Base-by-base conservation (phyloP, 1,140 invertebrate genomes). In the Dysdera silvatica region DNA sequence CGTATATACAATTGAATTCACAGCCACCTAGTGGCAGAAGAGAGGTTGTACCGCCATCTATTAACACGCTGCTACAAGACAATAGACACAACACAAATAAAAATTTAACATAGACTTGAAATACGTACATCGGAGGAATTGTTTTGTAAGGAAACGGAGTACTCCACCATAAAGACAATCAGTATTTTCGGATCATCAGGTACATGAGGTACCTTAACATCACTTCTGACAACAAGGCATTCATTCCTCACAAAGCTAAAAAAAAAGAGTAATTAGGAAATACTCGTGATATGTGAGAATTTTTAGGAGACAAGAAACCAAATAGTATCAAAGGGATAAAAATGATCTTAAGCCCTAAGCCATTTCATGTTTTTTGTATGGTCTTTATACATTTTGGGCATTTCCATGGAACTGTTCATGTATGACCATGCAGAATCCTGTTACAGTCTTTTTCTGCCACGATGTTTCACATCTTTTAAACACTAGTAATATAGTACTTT, bases 121-220 rank as follows among this genome's bases (percentile, higher is more conserved):
- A 48, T 20, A 58, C 61, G 37, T 40, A 63, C 61, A 14, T 61
- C 51, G 12, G 31, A 29, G 7, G 37, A 49, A n/a, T 33, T 6
- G 23, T 18, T 49, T 28, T 40, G 41, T 20, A 56, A 29, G 20
- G 61, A 28, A 31, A 63, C 32, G 6, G 51, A 40, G 28, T 63
- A 63, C 41, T 63, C 61, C 5, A 63, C 12, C 3, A 63, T 24
- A 40, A 63, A 63, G 4, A 63, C 43, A 49, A 63, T 35, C 8
- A 4, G 1, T 20, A 63, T 56, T 12, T 56, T 56, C 1, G 43
- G 26, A 40, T 63, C 61, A 63, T 63, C 53, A 29, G 61, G 61
- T n/a, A 63, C 31, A 28, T 63, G 48, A 43, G 59, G 20, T 16
- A 63, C n/a, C 24, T 63, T 63, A 12, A 63, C 41, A 32, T 63